A percentile compares a stretch with the other conserved stretches of the same genome.
phyloP scores from a whole-genome alignment of 2,113 vertebrate species.

The Phrynosoma platyrhinos region DNA sequence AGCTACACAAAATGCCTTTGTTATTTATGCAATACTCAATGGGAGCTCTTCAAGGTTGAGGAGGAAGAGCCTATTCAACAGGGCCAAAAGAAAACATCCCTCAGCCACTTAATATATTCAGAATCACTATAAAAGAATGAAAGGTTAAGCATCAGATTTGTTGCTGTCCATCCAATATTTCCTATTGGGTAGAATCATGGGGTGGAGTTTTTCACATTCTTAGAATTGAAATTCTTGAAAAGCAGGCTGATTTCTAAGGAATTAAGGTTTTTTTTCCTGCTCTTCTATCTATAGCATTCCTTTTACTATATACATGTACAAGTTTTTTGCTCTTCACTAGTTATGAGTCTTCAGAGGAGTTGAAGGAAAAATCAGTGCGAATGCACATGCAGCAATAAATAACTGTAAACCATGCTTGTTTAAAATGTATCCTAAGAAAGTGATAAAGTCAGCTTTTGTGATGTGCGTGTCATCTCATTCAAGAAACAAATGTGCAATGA shows the following conservation, averaged over 20 bases:
- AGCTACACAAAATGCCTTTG: background rate
- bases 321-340: no score
- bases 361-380: background rate
- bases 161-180: background rate
- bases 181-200: background rate
- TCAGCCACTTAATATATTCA: constrained; percentile 15
- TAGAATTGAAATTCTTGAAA: background rate
- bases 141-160: constrained; percentile 4
- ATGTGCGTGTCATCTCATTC: background rate
- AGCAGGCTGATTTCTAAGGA: background rate
- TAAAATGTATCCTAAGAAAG: background rate
- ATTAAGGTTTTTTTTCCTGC: background rate
- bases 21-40: constrained; percentile 30
- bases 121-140: constrained; percentile 22
- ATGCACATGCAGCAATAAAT: background rate
- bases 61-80: background rate
- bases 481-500: no score
- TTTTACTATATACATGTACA: background rate
- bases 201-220: background rate
- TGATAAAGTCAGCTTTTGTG: background rate
- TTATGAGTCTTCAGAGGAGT: background rate
- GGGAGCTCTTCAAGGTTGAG: fast-evolving
- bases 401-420: background rate
- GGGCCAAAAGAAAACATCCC: constrained; percentile 6
- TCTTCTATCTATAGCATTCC: background rate